These are phyloP conservation scores for Peromyscus nudipes DNA, from an alignment of 2,797 vertebrate species.

Conservation along the genomic window DNA sequence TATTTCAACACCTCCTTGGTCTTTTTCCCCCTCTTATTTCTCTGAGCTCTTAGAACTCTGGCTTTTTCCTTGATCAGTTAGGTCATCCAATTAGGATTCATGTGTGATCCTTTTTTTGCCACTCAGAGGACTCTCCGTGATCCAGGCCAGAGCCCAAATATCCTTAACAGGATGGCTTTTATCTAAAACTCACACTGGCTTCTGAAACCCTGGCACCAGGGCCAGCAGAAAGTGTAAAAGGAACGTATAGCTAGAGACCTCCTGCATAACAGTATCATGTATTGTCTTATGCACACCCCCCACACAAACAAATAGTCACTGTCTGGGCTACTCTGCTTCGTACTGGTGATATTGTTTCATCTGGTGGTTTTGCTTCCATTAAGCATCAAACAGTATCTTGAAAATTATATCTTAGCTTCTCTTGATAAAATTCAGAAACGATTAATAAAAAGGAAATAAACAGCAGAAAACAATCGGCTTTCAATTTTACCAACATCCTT, in stretches of 20 bases:
- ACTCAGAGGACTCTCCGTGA: constrained; percentile 78
- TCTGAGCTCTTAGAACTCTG: constrained; percentile 82
- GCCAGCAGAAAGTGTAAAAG: neutral
- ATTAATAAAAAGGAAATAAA: neutral
- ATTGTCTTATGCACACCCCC: neutral
- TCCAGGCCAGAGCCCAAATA: constrained; percentile 74
- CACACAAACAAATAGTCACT: neutral
- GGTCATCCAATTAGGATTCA: constrained; percentile 83
- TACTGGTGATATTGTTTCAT: neutral
- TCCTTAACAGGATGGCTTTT: constrained; percentile 66
- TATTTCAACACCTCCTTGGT: constrained; percentile 83
- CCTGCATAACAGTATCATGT: neutral
- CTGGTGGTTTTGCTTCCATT: neutral
- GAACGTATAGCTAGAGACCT: neutral
- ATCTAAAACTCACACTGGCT: constrained; percentile 55
- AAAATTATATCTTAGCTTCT: neutral
- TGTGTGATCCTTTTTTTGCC: constrained; percentile 79
- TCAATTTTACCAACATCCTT: neutral
- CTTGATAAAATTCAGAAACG: neutral
- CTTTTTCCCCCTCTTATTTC: constrained; percentile 81
- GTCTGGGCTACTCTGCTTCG: neutral
- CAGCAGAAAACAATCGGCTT: neutral
- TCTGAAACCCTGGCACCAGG: neutral
- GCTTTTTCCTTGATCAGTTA: constrained; percentile 74
- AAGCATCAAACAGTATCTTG: neutral